Percentiles rank a stretch among this genome's conserved stretches.
Conservation (phyloP, 2,888 invertebrate species). For the Drosophila antonietae region DNA sequence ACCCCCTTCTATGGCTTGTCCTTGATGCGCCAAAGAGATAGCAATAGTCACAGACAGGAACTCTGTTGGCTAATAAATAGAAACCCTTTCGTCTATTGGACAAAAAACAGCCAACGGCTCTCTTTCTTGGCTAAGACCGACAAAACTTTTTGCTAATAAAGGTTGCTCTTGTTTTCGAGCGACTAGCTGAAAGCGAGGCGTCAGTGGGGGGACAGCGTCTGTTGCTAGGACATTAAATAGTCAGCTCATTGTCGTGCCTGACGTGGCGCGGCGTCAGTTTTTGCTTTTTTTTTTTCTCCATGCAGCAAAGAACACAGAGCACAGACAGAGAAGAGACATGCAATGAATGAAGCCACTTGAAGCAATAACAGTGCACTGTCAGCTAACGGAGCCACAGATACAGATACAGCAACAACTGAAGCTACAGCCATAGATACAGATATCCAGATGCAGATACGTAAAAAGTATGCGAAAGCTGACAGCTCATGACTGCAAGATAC, state of each 20-base stretch:
- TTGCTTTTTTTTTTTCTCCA: conserved; percentile 53
- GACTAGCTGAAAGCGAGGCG: conserved; percentile 22
- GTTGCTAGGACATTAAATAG: conserved; percentile 70
- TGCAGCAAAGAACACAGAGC: conserved; percentile 28
- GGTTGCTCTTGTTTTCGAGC: conserved; percentile 69
- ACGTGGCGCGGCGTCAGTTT: conserved; percentile 67
- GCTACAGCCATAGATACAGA: conserved; percentile 19
- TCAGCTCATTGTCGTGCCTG: conserved; percentile 75
- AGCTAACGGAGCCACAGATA: conserved; percentile 44
- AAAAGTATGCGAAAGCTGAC: not conserved
- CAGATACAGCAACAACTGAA: conserved; percentile 1
- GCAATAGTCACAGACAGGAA: conserved; percentile 17
- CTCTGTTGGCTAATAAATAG: conserved; percentile 69
- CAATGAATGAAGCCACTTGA: conserved; percentile 73
- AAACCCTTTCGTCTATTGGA: conserved; percentile 69
- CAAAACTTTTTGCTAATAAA: conserved; percentile 73
- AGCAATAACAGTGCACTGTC: conserved; percentile 71
- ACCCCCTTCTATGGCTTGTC: conserved; percentile 8
- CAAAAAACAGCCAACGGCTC: conserved; percentile 60
- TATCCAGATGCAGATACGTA: conserved; percentile 17
- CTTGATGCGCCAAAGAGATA: conserved; percentile 7
- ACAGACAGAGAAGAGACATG: conserved; percentile 36
- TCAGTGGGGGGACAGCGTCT: not conserved
- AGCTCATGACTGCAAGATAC: conserved; percentile 10
- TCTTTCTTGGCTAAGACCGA: conserved; percentile 60